Evolutionary conservation across 2,888 invertebrate genomes (phyloP), one percentile per base, ranked within the genome.

Genomic region (Teinopalpus imperialis): DNA sequence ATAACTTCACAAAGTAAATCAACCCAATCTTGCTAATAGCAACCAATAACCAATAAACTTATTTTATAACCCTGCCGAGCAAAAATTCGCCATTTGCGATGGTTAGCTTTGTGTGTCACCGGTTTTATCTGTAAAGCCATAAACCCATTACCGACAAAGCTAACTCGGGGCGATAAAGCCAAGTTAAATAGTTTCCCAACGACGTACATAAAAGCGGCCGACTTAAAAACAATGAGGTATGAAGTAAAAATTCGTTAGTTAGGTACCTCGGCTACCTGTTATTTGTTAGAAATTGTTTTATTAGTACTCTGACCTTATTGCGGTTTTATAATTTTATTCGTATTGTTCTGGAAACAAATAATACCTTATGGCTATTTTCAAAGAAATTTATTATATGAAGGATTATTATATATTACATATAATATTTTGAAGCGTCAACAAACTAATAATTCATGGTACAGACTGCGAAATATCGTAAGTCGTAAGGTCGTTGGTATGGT

Each of bases 201-300:
- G 12, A 35, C 5, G 23, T 23, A 54, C 49, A 48, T 57, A 52
- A 61, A 61, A 57, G 56, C 37, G 5, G 32, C 55, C 52, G 55
- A 43, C 40, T 39, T 32, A 48, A 29, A 58, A 53, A 61, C 61
- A 61, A 56, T 56, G 37, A n/a, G 30, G 40, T 48, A 46, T 56
- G 51, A 55, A 26, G 54, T 47, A 51, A 37, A 16, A 10, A 35
- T 45, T 47, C 49, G 37, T 48, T 52, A 50, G 53, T 53, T 52
- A 43, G 46, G 43, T 44, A 49, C 39, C 51, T 51, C 41, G 24
- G 52, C 59, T 61, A 56, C 60, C 51, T 55, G 47, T 53, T 46
- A 36, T 41, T 41, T 12, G 10, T 40, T 8, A 35, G 20, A 45
- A 27, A 35, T 44, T 44, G 30, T 41, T 46, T 46, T 46, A 46